Conservation (phyloP, 2,797 vertebrate genomes). For the Lophotriccus pileatus region DNA sequence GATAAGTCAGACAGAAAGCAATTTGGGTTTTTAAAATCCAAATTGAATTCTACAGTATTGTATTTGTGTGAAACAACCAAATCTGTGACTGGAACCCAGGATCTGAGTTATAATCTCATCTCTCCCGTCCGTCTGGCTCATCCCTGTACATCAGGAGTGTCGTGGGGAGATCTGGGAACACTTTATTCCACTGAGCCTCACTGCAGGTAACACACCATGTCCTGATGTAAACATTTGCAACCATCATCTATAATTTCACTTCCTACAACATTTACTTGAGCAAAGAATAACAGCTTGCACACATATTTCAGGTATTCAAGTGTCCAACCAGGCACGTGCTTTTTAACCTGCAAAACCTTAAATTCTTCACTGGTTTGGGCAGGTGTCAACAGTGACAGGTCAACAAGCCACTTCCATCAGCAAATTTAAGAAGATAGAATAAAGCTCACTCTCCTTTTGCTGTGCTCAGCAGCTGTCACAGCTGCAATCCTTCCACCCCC, state of each 20-base stretch:
- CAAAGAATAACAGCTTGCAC: background rate
- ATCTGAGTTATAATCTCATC: background rate
- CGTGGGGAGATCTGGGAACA: background rate
- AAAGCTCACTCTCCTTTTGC: background rate
- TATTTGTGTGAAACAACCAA: rapidly evolving
- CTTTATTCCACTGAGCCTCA: background rate
- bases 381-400: background rate
- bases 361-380: background rate
- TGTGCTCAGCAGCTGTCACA: background rate
- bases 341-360: background rate
- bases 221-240: background rate
- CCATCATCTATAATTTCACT: background rate
- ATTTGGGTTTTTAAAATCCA: background rate
- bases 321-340: background rate
- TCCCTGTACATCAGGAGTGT: background rate
- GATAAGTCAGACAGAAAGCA: background rate
- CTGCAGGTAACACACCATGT: background rate
- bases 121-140: background rate
- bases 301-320: background rate
- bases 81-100: background rate
- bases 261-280: background rate
- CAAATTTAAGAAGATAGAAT: background rate
- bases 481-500: background rate
- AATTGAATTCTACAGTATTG: background rate
- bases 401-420: background rate